Conservation (phyloP, 2,888 invertebrate genomes). For the Mongoloraphidia duomilia region DNA sequence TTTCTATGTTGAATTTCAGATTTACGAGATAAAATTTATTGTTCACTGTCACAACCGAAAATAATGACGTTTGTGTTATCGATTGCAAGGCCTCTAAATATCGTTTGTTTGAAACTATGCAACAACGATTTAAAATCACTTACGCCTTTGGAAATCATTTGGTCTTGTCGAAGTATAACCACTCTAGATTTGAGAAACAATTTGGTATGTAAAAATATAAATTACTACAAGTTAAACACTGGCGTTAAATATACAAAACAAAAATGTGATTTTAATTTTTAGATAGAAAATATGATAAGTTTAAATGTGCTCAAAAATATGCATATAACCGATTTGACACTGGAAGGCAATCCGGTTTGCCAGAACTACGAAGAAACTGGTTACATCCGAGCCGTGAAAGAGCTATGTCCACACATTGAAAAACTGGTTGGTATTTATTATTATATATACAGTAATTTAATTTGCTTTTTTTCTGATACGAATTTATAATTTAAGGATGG, state of each 20-base stretch:
- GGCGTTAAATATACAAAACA: not conserved
- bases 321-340: constrained; percentile 27
- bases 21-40: constrained; percentile 23
- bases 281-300: constrained; percentile 20
- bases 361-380: constrained; percentile 41
- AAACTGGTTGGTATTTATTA: constrained; percentile 32
- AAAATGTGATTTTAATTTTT: constrained; percentile 7
- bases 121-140: constrained; percentile 25
- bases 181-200: constrained; percentile 22
- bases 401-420: constrained; percentile 35
- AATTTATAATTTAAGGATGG: constrained; percentile 34
- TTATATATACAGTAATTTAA: not conserved
- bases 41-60: constrained; percentile 33
- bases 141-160: constrained; percentile 23
- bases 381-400: constrained; percentile 41
- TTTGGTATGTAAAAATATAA: constrained; percentile 16
- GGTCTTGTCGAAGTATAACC: constrained; percentile 11
- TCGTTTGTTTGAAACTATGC: constrained; percentile 21
- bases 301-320: constrained; percentile 19
- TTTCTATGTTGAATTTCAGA: constrained; percentile 3
- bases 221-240: not conserved
- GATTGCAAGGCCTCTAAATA: constrained; percentile 17
- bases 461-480: not conserved
- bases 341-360: constrained; percentile 61
- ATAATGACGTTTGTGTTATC: constrained; percentile 32